A percentile compares a stretch with the other conserved stretches of the same genome.
phyloP scores from a whole-genome alignment of 1,140 invertebrate genomes.

The Himalopsyche phryganea region DNA sequence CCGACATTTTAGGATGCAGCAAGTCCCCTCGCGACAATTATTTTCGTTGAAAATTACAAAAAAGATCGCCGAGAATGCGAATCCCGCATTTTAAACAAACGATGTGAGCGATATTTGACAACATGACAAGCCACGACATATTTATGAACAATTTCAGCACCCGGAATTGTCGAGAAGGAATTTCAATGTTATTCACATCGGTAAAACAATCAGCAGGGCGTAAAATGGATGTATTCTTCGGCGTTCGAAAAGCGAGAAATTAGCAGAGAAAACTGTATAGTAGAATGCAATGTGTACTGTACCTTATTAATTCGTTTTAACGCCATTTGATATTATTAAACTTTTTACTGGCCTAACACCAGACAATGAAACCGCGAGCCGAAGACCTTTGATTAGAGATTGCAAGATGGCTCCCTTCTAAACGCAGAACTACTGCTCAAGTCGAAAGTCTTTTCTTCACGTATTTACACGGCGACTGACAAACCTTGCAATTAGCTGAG shows the following conservation, averaged over 20 bases:
- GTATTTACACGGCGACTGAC: background rate
- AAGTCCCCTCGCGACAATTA: constrained; percentile 15
- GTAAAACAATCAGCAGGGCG: constrained; percentile 52
- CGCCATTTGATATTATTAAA: constrained; percentile 58
- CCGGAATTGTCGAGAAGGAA: constrained; percentile 53
- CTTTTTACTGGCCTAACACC: constrained; percentile 58
- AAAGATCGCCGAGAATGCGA: background rate
- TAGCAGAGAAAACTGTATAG: constrained; percentile 16
- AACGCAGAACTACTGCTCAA: constrained; percentile 58
- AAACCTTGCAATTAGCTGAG: constrained; percentile 5
- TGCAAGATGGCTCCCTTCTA: constrained; percentile 65
- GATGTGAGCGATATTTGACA: constrained; percentile 4
- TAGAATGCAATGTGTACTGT: constrained; percentile 43
- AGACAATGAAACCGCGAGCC: constrained; percentile 62
- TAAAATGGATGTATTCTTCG: constrained; percentile 33
- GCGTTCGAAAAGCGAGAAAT: constrained; percentile 28
- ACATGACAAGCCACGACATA: constrained; percentile 21
- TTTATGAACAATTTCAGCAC: constrained; percentile 13
- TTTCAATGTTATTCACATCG: constrained; percentile 51
- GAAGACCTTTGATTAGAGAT: constrained; percentile 64
- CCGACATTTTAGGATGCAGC: constrained; percentile 27
- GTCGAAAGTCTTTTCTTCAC: constrained; percentile 38
- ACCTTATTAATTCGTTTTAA: constrained; percentile 35
- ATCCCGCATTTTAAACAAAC: constrained; percentile 2
- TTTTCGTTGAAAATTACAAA: constrained; percentile 10